Conservation (phyloP, 2,113 vertebrate genomes). For the Colinus virginianus region DNA sequence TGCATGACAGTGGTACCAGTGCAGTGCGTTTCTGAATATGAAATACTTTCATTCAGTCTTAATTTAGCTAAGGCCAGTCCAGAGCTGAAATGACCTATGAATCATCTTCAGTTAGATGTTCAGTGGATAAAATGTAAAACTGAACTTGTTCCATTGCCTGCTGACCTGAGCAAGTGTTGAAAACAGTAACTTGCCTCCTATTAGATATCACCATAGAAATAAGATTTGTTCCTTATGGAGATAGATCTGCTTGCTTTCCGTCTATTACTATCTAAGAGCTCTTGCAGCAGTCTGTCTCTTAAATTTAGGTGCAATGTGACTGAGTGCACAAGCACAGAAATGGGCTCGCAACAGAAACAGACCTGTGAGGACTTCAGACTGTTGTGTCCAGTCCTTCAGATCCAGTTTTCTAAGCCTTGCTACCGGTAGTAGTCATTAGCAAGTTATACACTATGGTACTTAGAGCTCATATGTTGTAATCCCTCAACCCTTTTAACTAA, state of each 20-base stretch:
- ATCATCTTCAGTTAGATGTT: background rate
- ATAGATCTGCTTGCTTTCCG: background rate
- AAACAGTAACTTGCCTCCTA: background rate
- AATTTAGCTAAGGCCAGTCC: background rate
- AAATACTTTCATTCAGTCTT: background rate
- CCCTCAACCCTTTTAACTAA: background rate
- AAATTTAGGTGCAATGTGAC: background rate
- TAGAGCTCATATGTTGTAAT: fast-evolving
- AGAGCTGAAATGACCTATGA: background rate
- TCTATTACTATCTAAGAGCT: fast-evolving
- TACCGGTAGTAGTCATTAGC: background rate
- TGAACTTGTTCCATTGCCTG: background rate
- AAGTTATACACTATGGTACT: background rate
- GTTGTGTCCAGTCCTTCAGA: background rate
- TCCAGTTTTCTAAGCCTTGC: background rate
- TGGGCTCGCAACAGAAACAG: background rate
- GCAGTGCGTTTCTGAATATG: background rate
- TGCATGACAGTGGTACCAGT: background rate
- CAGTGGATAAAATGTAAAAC: background rate
- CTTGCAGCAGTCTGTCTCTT: background rate
- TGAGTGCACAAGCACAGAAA: background rate
- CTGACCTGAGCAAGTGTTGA: background rate
- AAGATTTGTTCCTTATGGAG: background rate
- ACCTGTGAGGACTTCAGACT: background rate
- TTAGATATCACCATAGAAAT: background rate